Conservation (phyloP, 1,140 invertebrate genomes). For the Subanguina moxae region DNA sequence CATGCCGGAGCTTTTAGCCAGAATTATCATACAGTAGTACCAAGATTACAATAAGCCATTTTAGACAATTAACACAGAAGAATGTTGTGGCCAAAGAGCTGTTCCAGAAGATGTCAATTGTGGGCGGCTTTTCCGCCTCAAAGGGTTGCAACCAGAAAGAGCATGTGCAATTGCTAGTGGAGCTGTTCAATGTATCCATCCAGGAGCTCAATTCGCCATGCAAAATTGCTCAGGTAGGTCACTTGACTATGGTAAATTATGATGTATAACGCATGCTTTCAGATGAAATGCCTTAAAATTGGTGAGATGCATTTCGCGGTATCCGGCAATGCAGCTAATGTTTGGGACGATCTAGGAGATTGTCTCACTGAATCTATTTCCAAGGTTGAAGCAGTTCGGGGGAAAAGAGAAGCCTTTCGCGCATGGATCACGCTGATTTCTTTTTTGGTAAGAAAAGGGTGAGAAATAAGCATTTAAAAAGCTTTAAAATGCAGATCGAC, state of each 20-base stretch:
- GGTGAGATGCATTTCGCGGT: slow-evolving; percentile 42
- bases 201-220: slow-evolving; percentile 39
- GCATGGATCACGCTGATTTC: slow-evolving; percentile 38
- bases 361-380: slow-evolving; percentile 39
- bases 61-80: slow-evolving; percentile 31
- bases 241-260: slow-evolving; percentile 6
- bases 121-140: slow-evolving; percentile 36
- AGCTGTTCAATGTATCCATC: slow-evolving; percentile 40
- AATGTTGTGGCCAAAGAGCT: slow-evolving; percentile 38
- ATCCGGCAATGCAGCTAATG: slow-evolving; percentile 24
- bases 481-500: slow-evolving; percentile 30
- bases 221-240: slow-evolving; percentile 23
- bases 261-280: slow-evolving; percentile 11
- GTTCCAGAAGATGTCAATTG: slow-evolving; percentile 46
- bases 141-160: slow-evolving; percentile 50
- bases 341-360: slow-evolving; percentile 45
- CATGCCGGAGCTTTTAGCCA: too few species aligned
- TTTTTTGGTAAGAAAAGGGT: slow-evolving; percentile 36
- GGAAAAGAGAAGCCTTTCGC: slow-evolving; percentile 47
- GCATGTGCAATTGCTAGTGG: slow-evolving; percentile 28
- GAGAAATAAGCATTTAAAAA: background rate
- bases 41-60: slow-evolving; percentile 18
- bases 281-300: slow-evolving; percentile 35
- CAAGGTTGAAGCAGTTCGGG: slow-evolving; percentile 41
- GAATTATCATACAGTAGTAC: slow-evolving; percentile 7